Evolutionary conservation across 2,888 invertebrate species (phyloP), one percentile per base, ranked within the genome.

Genomic region (Melieria omissa): DNA sequence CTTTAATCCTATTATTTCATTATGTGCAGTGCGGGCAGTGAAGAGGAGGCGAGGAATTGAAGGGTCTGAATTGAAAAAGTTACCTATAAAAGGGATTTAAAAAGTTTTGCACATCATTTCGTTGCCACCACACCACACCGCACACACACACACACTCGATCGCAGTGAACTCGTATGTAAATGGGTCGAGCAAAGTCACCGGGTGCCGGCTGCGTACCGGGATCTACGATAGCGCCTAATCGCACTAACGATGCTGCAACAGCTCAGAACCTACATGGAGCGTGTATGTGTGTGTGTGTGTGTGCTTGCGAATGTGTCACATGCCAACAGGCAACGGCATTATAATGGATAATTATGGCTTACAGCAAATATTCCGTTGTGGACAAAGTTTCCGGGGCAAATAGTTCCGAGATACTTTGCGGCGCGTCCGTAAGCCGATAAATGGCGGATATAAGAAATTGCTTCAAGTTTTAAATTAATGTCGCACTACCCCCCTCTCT

Each of bases 1-100:
- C 77, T 77, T 78, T 79, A 80, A 80, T 80, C 79, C 79, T 78
- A 79, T 80, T 80, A 80, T 78, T 80, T 80, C 80, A 80, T 79
- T 80, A 80, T 76, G 76, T 29, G 70, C 42, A 52, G 49, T 16
- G 46, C 47, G 6, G 16, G 60, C 12, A 14, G 5, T 42, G 10
- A 8, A 4, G 12, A 9, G 60, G 3, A 5, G 44, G n/a, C 44
- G 60, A 4, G 4, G 4, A 29, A 14, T 42, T 46, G 47, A 16
- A 74, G 75, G 73, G 75, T 78, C 76, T 75, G 74, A 76, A 78
- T 78, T 76, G 75, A 76, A 76, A 76, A 77, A 77, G 74, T 76
- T 76, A 65, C 62, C 67, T 70, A 71, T 61, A 55, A 74, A 65
- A 71, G 66, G 70, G 75, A 75, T 72, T 75, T 76, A 42, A 61